phyloP scores from a whole-genome alignment of 1,140 invertebrate species.

The Eriocheir sinensis region DNA sequence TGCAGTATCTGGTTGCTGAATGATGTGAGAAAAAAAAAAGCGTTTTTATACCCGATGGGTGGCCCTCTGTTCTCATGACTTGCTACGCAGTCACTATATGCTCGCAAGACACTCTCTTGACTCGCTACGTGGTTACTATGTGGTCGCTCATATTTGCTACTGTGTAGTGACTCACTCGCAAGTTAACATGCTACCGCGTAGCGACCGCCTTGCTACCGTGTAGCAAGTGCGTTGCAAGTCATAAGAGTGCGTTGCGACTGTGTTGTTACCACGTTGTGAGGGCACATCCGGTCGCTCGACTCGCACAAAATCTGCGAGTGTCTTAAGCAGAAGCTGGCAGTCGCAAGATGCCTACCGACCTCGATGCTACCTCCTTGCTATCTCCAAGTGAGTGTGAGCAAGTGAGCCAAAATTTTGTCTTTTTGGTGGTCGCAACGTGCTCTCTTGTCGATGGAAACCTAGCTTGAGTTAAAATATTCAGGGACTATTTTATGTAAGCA shows the following conservation, averaged over 20 bases:
- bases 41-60: no score
- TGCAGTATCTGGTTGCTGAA: no score
- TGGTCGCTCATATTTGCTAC: background rate
- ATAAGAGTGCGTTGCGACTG: background rate
- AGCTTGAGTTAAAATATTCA: no score
- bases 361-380: no score
- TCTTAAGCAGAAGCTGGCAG: background rate
- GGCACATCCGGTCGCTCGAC: slow-evolving; percentile 17
- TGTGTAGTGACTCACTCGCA: background rate
- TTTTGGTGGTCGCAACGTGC: no score
- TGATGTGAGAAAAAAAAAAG: no score
- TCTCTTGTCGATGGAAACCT: no score
- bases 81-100: background rate
- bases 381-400: no score
- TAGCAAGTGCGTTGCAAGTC: slow-evolving; percentile 17
- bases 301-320: slow-evolving; percentile 20
- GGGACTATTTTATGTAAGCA: no score
- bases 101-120: background rate
- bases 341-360: no score
- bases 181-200: background rate
- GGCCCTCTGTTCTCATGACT: background rate
- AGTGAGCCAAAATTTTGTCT: no score
- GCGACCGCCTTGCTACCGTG: slow-evolving; percentile 37
- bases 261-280: background rate
- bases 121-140: background rate